These are phyloP conservation scores for Scaptodrosophila lebanonensis DNA, from an alignment of 1,140 invertebrate genomes.

Conservation along the genomic window DNA sequence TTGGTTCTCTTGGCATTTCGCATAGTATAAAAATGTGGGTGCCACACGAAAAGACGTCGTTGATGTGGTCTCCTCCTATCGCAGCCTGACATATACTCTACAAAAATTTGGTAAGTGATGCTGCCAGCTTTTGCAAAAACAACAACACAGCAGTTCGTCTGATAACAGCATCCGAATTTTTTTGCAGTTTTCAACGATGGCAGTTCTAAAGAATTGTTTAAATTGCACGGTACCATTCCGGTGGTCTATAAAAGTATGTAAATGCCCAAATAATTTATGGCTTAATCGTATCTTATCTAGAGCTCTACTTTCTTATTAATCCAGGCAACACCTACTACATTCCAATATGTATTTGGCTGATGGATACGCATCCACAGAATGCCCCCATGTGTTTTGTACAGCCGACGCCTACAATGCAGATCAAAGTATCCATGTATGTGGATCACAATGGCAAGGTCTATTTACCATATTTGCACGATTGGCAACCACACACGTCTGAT, in stretches of 20 bases:
- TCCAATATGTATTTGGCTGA: constrained; percentile 96
- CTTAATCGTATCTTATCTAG: not conserved
- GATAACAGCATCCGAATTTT: constrained; percentile 4
- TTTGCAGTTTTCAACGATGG: constrained; percentile 94
- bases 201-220: constrained; percentile 86
- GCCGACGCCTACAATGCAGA: constrained; percentile 96
- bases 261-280: not conserved
- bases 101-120: constrained; percentile 59
- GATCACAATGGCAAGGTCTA: constrained; percentile 98
- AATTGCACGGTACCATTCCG: constrained; percentile 94
- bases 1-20: constrained; percentile 20
- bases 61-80: constrained; percentile 61
- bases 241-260: constrained; percentile 89
- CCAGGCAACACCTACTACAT: constrained; percentile 94
- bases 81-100: constrained; percentile 57
- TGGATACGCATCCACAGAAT: constrained; percentile 97
- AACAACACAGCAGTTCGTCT: not conserved
- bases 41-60: constrained; percentile 72
- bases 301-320: constrained; percentile 15
- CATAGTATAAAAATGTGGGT: constrained; percentile 70
- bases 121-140: not conserved
- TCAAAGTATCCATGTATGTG: constrained; percentile 95
- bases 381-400: constrained; percentile 98
- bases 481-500: constrained; percentile 91
- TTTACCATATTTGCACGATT: constrained; percentile 97